These are phyloP conservation scores for Cryptocephalus moraei DNA, from an alignment of 2,888 invertebrate genomes.

Conservation along the genomic window DNA sequence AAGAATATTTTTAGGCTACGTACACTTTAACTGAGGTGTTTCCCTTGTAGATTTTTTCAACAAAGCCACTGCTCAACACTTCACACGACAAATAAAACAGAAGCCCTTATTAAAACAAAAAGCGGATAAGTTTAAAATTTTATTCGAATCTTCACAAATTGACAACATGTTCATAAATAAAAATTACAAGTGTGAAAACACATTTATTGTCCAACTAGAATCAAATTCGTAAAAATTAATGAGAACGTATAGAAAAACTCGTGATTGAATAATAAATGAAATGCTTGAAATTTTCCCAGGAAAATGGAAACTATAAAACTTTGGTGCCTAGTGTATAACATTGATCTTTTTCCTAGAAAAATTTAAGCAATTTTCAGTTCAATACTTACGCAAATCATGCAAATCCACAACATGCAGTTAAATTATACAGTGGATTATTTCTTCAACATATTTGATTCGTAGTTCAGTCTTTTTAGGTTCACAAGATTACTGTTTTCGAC, in stretches of 20 bases:
- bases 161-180: conserved; percentile 14
- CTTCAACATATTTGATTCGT: conserved; percentile 16
- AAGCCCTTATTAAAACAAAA: conserved; percentile 15
- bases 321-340: too few species aligned
- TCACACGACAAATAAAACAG: conserved; percentile 15
- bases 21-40: conserved; percentile 25
- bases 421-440: conserved; percentile 8
- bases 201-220: conserved; percentile 21
- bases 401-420: conserved; percentile 9
- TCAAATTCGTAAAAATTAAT: neutral
- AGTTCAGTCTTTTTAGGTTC: too few species aligned
- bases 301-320: too few species aligned
- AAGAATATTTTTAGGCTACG: conserved; percentile 18
- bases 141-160: conserved; percentile 14
- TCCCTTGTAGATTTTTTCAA: conserved; percentile 23
- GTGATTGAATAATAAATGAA: too few species aligned
- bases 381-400: too few species aligned
- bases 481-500: too few species aligned
- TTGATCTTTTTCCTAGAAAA: too few species aligned
- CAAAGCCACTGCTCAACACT: conserved; percentile 17
- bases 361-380: too few species aligned
- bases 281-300: too few species aligned
- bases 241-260: too few species aligned
- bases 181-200: conserved; percentile 1
- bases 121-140: conserved; percentile 12